Evolutionary conservation across 2,797 vertebrate species (phyloP).

Genomic region (Poeciliopsis gracilis): DNA sequence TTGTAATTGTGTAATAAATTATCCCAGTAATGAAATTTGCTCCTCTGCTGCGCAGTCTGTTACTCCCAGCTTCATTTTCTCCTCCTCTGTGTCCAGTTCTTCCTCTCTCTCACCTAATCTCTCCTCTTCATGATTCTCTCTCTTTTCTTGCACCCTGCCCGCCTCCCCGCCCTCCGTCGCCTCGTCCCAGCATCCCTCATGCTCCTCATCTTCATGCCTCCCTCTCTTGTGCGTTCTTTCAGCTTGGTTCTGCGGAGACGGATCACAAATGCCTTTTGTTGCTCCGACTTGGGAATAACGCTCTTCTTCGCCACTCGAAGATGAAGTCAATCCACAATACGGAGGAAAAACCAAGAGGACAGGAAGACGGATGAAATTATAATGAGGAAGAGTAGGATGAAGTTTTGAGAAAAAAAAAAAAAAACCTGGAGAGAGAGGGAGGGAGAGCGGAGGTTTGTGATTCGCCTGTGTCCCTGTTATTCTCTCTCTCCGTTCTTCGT

Average conservation of each 20-base stretch:
- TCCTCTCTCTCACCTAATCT: conserved; percentile 15
- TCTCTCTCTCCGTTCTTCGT: conserved; percentile 38
- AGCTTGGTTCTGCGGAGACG: conserved; percentile 49
- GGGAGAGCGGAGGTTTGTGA: conserved; percentile 53
- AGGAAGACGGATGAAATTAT: conserved; percentile 22
- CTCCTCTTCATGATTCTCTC: neutral
- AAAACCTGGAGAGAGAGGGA: conserved; percentile 35
- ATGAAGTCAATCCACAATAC: conserved; percentile 21
- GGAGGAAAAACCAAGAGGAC: conserved; percentile 21
- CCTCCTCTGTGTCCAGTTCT: neutral
- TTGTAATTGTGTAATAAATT: neutral
- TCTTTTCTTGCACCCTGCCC: neutral
- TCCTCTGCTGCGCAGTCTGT: neutral
- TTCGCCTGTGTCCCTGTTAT: conserved; percentile 43
- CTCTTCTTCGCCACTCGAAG: conserved; percentile 22
- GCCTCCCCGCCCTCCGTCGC: neutral
- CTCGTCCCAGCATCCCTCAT: conserved; percentile 11
- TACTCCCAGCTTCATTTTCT: neutral
- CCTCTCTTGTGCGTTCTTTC: conserved; percentile 34
- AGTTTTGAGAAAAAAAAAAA: conserved; percentile 34
- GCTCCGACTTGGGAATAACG: conserved; percentile 29
- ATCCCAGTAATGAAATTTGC: neutral
- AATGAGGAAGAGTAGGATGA: conserved; percentile 41
- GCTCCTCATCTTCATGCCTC: conserved; percentile 26
- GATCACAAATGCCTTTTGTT: conserved; percentile 40